phyloP scores from a whole-genome alignment of 2,797 vertebrate species.

The Phalanger gymnotis region DNA sequence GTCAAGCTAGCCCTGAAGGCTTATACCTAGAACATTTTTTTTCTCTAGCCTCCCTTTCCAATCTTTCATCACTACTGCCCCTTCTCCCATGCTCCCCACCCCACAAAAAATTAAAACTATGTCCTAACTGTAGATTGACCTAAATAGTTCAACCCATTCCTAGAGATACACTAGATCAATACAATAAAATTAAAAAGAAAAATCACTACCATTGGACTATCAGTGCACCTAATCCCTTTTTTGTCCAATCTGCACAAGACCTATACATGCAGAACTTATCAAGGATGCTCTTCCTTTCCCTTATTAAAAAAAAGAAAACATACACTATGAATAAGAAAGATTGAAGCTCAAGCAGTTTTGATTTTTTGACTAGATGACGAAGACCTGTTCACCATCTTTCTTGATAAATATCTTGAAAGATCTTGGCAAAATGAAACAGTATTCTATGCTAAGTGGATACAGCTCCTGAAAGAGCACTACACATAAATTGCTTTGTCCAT shows the following conservation, averaged over 20 bases:
- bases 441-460: conserved; percentile 31
- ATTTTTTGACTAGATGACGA: not conserved
- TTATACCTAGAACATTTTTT: not conserved
- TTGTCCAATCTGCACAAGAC: not conserved
- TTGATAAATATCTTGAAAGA: conserved; percentile 30
- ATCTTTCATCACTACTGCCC: not conserved
- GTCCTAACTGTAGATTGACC: not conserved
- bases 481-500: conserved; percentile 66
- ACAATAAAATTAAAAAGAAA: not conserved
- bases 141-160: not conserved
- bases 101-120: not conserved
- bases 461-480: conserved; percentile 59
- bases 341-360: conserved; percentile 12
- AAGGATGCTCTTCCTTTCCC: not conserved
- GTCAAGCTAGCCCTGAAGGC: not conserved
- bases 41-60: not conserved
- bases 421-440: conserved; percentile 31
- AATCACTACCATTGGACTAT: not conserved
- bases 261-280: not conserved
- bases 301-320: not conserved
- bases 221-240: not conserved
- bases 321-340: not conserved
- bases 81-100: not conserved
- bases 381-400: conserved; percentile 37
- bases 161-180: not conserved